These are phyloP conservation scores for Stigmatopora nigra DNA, from an alignment of 2,113 vertebrate genomes.

Conservation along the genomic window DNA sequence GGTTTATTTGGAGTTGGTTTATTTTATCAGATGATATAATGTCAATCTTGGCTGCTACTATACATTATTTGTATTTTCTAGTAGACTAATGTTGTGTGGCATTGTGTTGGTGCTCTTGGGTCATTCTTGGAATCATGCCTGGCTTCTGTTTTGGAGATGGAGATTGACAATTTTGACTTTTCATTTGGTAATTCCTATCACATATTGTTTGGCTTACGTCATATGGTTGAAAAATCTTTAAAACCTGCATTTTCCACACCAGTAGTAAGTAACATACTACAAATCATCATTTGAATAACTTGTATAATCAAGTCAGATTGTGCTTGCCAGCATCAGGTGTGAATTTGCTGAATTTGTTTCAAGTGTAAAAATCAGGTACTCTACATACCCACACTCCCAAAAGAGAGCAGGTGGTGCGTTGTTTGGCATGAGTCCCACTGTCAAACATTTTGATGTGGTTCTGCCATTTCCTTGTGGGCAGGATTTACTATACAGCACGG, in stretches of 20 bases:
- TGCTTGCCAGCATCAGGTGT: constrained; percentile 3
- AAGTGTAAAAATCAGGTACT: constrained; percentile 10
- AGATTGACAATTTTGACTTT: not conserved
- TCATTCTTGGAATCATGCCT: not conserved
- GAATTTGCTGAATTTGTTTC: constrained; percentile 9
- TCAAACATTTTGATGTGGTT: constrained; percentile 70
- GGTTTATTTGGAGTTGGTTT: not conserved
- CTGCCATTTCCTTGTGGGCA: constrained; percentile 64
- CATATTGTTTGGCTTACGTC: no score
- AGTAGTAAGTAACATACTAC: no score
- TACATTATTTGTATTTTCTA: not conserved
- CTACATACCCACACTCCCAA: constrained; percentile 11
- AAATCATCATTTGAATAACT: not conserved
- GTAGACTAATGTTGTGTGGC: not conserved
- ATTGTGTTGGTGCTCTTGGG: not conserved
- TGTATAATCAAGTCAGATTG: constrained; percentile 1
- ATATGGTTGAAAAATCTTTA: no score
- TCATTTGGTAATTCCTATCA: no score
- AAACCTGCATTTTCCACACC: no score
- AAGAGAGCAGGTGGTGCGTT: not conserved
- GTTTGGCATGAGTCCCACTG: constrained; percentile 34
- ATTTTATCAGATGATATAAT: no score
- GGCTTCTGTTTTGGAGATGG: not conserved
- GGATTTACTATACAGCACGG: constrained; percentile 31
- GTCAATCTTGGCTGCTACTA: not conserved